These are phyloP conservation scores for Palythoa caribaeorum DNA, from an alignment of 92 coral and sea anemone genomes.

Conservation along the genomic window DNA sequence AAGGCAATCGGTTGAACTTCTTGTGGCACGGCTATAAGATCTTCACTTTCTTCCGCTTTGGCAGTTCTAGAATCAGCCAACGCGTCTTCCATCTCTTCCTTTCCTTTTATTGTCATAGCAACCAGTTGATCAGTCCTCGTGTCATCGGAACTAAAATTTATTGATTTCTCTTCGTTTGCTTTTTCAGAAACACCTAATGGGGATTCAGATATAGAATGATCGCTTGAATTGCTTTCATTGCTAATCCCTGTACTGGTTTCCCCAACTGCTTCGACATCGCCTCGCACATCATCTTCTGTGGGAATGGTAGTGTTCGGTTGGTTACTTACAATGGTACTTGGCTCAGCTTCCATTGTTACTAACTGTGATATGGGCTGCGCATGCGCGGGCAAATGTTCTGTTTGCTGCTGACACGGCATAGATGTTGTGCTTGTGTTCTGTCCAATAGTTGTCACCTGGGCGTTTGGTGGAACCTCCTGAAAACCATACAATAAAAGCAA, in stretches of 20 bases:
- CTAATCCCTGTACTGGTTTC: background rate
- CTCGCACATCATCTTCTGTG: background rate
- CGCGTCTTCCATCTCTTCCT: background rate
- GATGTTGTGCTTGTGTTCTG: background rate
- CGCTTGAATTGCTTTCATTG: background rate
- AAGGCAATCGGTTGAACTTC: background rate
- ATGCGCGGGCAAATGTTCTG: background rate
- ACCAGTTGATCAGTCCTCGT: slow-evolving; percentile 15
- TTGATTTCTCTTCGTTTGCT: background rate
- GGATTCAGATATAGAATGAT: slow-evolving; percentile 12
- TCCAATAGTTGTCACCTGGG: background rate
- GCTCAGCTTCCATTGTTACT: background rate
- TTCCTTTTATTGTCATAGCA: slow-evolving; percentile 2
- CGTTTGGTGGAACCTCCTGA: background rate
- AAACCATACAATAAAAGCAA: background rate
- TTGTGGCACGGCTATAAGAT: background rate
- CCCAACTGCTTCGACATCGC: background rate
- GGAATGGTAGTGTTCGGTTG: background rate
- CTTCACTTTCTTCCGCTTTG: background rate
- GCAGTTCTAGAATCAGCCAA: background rate
- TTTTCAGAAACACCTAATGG: background rate
- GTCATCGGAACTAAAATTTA: slow-evolving; percentile 4
- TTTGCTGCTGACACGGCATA: background rate
- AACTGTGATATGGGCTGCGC: background rate
- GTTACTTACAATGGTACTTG: background rate